Base-by-base conservation (phyloP, 2,113 vertebrate genomes). In the Pangasianodon gigas region DNA sequence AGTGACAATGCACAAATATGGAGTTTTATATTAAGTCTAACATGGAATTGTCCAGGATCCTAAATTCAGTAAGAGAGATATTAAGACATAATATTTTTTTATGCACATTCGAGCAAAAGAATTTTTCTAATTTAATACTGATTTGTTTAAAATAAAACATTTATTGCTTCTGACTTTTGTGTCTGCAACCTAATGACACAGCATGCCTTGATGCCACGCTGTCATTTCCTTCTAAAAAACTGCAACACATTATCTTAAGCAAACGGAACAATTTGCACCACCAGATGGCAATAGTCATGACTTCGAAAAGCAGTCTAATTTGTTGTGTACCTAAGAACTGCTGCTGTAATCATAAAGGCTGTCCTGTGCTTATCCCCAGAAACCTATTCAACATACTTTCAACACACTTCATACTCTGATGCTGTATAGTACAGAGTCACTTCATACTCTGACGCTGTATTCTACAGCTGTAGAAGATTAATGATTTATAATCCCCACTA, bases 251-350 rank as follows among this genome's bases (percentile, higher is more conserved):
- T 77, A 77, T 2, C 16, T 2, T 80, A n/a, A 29, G 16, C 46
- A 29, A 16, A 48, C 37, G 26, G 14, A 26, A 89, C 44, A 54
- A 41, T 65, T 84, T 60, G 32, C 24, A 88, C 92, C 93, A 92
- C 91, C 90, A 93, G 92, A 91, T 92, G 93, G 93, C 81, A 89
- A 69, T 44, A 92, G 26, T 90, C n/a, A 60, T 84, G 48, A 9
- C 44, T 19, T 46, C 2, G 14, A 14, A 87, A 87, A 87, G 41
- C 24, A 54, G 52, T 21, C 46, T 1, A 21, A 80, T 4, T 24
- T 51, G 46, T 51, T 80, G 75, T 48, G 5, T 51, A 51, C 26
- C 24, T 2, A 51, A 80, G 11, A 51, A 51, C 46, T 80, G 46
- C 24, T 51, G 24, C 46, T 51, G 77, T 29, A 80, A 80, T 51